phyloP scores from a whole-genome alignment of 2,797 vertebrate genomes.

The Ctenopoma multispine region DNA sequence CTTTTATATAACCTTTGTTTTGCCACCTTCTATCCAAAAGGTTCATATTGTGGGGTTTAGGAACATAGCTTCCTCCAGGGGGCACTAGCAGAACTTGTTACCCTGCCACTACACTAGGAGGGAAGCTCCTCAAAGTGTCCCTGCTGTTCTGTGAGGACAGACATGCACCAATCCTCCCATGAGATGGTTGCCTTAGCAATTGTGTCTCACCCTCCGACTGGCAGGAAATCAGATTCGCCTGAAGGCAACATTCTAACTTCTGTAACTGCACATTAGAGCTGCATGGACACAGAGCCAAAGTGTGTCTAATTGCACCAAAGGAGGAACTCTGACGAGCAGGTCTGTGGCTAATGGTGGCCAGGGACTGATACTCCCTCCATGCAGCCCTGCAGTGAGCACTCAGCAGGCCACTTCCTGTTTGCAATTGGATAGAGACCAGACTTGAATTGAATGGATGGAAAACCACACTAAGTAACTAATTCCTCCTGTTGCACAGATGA shows the following conservation, averaged over 20 bases:
- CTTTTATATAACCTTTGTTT: neutral
- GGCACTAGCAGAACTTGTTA: neutral
- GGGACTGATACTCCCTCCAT: constrained; percentile 48
- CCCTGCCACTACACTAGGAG: neutral
- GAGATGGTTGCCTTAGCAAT: constrained; percentile 21
- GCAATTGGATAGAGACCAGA: constrained; percentile 62
- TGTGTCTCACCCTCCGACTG: constrained; percentile 27
- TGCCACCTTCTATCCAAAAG: neutral
- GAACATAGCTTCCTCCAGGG: constrained; percentile 8
- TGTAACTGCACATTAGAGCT: constrained; percentile 44
- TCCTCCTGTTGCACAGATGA: constrained; percentile 25
- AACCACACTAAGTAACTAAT: constrained; percentile 27
- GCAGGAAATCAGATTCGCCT: constrained; percentile 59
- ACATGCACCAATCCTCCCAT: constrained; percentile 24
- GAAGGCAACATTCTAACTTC: constrained; percentile 56
- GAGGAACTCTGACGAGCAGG: constrained; percentile 51
- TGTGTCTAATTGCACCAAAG: constrained; percentile 67
- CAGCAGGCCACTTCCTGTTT: constrained; percentile 55
- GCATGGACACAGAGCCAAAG: constrained; percentile 46
- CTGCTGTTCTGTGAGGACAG: constrained; percentile 37
- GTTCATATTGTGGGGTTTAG: neutral
- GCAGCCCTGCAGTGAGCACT: constrained; percentile 47
- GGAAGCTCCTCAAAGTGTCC: constrained; percentile 36
- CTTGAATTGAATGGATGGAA: constrained; percentile 30
- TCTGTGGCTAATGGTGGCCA: constrained; percentile 57